phyloP scores from a whole-genome alignment of 2,888 invertebrate species.

The Drosophila antonietae region DNA sequence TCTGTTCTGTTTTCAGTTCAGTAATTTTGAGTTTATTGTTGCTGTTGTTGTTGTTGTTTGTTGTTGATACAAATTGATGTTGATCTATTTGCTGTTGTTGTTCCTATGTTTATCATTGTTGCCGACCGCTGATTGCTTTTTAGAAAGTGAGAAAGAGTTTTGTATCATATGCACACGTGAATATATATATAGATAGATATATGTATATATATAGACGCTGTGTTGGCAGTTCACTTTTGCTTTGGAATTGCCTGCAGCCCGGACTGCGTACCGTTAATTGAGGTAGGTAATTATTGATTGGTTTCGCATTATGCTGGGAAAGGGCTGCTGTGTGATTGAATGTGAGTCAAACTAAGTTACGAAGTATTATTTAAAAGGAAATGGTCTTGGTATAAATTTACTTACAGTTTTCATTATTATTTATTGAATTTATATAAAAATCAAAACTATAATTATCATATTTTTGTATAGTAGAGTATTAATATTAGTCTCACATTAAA shows the following conservation, averaged over 20 bases:
- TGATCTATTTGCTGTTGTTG: constrained; percentile 64
- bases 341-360: neutral
- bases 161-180: constrained; percentile 5
- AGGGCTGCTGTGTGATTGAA: constrained; percentile 7
- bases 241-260: constrained; percentile 13
- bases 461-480: neutral
- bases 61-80: constrained; percentile 73
- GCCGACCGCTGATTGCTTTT: constrained; percentile 60
- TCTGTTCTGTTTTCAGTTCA: constrained; percentile 51
- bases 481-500: too few species aligned
- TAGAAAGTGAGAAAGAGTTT: constrained; percentile 67
- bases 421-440: neutral
- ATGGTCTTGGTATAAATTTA: neutral
- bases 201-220: neutral
- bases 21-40: constrained; percentile 39
- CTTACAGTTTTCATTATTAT: neutral
- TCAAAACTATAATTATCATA: neutral
- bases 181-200: neutral
- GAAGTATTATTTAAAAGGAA: neutral
- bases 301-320: constrained; percentile 31
- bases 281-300: constrained; percentile 71
- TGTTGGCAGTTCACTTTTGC: constrained; percentile 15
- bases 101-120: constrained; percentile 48
- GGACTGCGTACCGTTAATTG: constrained; percentile 52
- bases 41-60: constrained; percentile 27